A percentile compares a stretch with the other conserved stretches of the same genome.
Evolutionary conservation across 2,888 invertebrate genomes (phyloP).

Genomic region (Scrobipalpa costella): DNA sequence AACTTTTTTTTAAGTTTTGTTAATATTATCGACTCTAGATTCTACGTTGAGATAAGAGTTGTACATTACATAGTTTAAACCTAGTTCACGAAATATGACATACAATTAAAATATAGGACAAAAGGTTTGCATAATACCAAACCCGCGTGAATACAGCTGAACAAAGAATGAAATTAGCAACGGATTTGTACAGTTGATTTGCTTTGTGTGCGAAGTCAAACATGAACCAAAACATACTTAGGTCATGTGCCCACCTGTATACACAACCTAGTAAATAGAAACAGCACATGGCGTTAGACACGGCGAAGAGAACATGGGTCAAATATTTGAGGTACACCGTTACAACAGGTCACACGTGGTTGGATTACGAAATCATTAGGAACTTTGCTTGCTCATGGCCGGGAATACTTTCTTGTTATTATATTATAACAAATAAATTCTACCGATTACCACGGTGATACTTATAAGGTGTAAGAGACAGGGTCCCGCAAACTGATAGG

Average conservation of each 20-base stretch:
- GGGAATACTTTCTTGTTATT: no score
- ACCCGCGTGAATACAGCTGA: neutral
- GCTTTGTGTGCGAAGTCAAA: neutral
- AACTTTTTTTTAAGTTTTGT: no score
- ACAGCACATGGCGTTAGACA: neutral
- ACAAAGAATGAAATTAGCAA: neutral
- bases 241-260: slow-evolving; percentile 1
- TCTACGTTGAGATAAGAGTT: no score
- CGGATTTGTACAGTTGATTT: slow-evolving; percentile 2
- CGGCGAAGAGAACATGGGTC: slow-evolving; percentile 38
- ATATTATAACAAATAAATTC: no score
- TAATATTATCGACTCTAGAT: no score
- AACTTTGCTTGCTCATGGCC: neutral
- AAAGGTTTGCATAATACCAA: neutral
- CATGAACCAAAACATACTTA: slow-evolving; percentile 1
- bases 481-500: no score
- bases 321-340: slow-evolving; percentile 58
- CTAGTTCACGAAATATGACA: no score
- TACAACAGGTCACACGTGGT: slow-evolving; percentile 38
- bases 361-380: slow-evolving; percentile 44
- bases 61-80: no score
- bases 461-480: no score
- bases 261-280: slow-evolving; percentile 7
- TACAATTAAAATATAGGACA: no score
- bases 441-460: no score